Evolutionary conservation across 2,888 invertebrate genomes (phyloP).

Genomic region (Agrilus mali): DNA sequence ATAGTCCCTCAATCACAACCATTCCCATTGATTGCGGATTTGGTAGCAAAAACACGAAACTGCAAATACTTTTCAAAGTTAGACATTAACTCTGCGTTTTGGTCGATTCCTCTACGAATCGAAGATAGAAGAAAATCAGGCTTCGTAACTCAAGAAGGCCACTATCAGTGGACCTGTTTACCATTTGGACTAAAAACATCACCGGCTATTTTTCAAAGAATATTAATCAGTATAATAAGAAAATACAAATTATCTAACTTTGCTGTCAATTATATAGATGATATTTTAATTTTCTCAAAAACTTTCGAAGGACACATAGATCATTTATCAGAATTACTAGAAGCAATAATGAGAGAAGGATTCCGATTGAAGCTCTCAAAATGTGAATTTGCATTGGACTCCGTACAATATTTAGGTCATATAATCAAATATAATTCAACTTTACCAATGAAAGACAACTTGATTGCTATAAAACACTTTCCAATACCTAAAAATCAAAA

Average conservation of each 20-base stretch:
- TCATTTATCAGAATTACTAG: not conserved
- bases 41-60: too few relatives aligned
- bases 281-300: slow-evolving; percentile 6
- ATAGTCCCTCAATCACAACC: too few relatives aligned
- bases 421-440: slow-evolving; percentile 13
- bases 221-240: slow-evolving; percentile 1
- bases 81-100: slow-evolving; percentile 10
- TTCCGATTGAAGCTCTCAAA: slow-evolving; percentile 18
- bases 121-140: slow-evolving; percentile 6
- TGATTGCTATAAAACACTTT: not conserved
- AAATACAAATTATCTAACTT: not conserved
- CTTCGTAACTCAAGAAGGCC: not conserved
- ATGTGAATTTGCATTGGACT: slow-evolving; percentile 18
- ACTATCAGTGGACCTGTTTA: not conserved
- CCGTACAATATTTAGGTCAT: slow-evolving; percentile 19
- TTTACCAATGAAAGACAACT: slow-evolving; percentile 2
- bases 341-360: slow-evolving; percentile 4
- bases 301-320: slow-evolving; percentile 5
- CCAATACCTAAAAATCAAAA: not conserved
- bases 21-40: too few relatives aligned
- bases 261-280: slow-evolving; percentile 6
- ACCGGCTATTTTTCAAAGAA: not conserved
- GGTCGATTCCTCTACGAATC: slow-evolving; percentile 11
- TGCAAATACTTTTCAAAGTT: slow-evolving; percentile 9
- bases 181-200: slow-evolving; percentile 3